Percentiles rank a stretch among this genome's conserved stretches.
phyloP scores from a whole-genome alignment of 2,888 invertebrate species.

The Cryptus armator region DNA sequence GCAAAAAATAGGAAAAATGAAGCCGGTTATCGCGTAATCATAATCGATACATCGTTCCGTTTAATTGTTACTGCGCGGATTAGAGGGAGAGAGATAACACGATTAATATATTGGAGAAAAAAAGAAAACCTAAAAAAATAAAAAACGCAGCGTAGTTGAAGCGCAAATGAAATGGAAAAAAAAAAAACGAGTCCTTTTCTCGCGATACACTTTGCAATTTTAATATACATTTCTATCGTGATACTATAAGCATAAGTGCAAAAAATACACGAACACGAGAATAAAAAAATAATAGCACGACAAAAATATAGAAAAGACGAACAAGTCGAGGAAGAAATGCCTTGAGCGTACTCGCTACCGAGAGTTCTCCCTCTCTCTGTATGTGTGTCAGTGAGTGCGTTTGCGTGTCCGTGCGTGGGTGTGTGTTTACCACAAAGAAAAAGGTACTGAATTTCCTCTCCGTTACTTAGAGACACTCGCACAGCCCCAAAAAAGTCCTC shows the following conservation, averaged over 20 bases:
- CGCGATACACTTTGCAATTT: constrained; percentile 62
- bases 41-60: constrained; percentile 45
- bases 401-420: constrained; percentile 35
- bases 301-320: constrained; percentile 16
- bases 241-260: constrained; percentile 55
- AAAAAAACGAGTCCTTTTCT: constrained; percentile 52
- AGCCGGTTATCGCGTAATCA: constrained; percentile 49
- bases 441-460: constrained; percentile 52
- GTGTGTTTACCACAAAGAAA: constrained; percentile 37
- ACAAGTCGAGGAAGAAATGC: constrained; percentile 31
- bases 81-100: constrained; percentile 34
- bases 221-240: constrained; percentile 64
- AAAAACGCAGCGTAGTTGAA: constrained; percentile 25
- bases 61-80: constrained; percentile 39
- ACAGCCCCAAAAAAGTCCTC: constrained; percentile 5
- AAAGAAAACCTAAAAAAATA: constrained; percentile 23
- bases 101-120: constrained; percentile 28
- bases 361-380: constrained; percentile 42
- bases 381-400: constrained; percentile 8
- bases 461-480: constrained; percentile 31
- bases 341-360: constrained; percentile 22
- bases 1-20: constrained; percentile 24
- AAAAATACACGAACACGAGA: constrained; percentile 2
- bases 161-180: neutral
- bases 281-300: constrained; percentile 34